A percentile compares a stretch with the other conserved stretches of the same genome.
Evolutionary conservation across 2,113 vertebrate species (phyloP).

Genomic region (Sylvietta virens): DNA sequence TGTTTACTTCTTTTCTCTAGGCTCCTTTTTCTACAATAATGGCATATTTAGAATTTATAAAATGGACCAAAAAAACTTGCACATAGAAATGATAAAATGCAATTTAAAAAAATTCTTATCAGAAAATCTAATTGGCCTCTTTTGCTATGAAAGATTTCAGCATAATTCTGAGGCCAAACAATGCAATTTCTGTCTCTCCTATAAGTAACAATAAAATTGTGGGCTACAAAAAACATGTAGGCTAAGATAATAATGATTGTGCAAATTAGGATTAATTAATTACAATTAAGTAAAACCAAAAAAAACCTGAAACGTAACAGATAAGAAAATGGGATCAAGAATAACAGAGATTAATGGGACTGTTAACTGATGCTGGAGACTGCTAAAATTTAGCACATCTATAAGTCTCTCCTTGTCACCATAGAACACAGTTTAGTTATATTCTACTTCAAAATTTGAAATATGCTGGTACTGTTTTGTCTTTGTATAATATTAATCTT

Average conservation of each 20-base stretch:
- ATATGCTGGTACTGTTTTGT: not conserved
- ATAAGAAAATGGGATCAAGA: not conserved
- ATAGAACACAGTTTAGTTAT: not conserved
- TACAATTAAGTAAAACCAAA: not conserved
- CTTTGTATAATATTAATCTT: not conserved
- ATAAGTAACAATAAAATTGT: not conserved
- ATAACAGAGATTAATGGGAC: not conserved
- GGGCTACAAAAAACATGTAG: not conserved
- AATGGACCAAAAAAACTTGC: not conserved
- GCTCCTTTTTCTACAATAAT: not conserved
- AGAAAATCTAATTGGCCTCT: not conserved
- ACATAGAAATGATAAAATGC: not conserved
- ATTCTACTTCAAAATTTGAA: not conserved
- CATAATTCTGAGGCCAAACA: not conserved
- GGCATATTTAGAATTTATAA: not conserved
- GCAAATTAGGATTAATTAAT: not conserved
- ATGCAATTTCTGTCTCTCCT: not conserved
- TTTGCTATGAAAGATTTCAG: not conserved
- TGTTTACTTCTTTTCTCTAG: not conserved
- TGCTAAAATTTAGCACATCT: not conserved
- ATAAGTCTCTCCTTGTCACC: not conserved
- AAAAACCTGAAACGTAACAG: fast-evolving
- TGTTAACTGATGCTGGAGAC: not conserved
- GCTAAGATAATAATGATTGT: not conserved
- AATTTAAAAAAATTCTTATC: not conserved